Percentiles rank a stretch among this genome's conserved stretches.
These are phyloP conservation scores for Buathra laborator DNA, from an alignment of 2,888 invertebrate genomes.

Conservation along the genomic window DNA sequence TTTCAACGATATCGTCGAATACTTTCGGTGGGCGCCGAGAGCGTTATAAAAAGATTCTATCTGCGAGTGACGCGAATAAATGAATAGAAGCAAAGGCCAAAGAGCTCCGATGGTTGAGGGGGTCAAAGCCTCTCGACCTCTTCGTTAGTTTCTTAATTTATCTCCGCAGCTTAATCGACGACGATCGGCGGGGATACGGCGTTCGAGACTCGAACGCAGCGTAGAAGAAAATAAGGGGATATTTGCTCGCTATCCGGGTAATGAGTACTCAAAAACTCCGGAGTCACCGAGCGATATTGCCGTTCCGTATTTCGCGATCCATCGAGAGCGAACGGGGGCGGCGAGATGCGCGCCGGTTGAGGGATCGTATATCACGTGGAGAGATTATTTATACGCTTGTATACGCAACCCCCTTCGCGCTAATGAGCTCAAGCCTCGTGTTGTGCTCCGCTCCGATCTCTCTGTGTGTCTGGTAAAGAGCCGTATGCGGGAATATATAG, in stretches of 20 bases:
- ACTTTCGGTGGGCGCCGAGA: no score
- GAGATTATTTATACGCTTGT: slow-evolving; percentile 70
- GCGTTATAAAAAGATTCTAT: slow-evolving; percentile 27
- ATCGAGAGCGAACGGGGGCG: slow-evolving; percentile 2
- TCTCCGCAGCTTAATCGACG: slow-evolving; percentile 50
- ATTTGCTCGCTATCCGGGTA: neutral
- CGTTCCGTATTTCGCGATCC: slow-evolving; percentile 13
- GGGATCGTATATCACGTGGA: slow-evolving; percentile 68
- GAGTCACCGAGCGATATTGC: slow-evolving; percentile 56
- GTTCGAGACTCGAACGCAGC: neutral
- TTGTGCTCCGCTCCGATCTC: neutral
- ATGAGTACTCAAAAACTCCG: neutral
- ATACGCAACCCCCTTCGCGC: slow-evolving; percentile 60
- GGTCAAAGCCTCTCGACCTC: slow-evolving; percentile 28
- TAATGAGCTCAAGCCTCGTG: slow-evolving; percentile 68
- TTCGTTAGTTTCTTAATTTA: slow-evolving; percentile 27
- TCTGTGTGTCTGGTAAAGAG: slow-evolving; percentile 15
- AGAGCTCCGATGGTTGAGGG: slow-evolving; percentile 30
- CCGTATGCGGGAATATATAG: slow-evolving; percentile 35
- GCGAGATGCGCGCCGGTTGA: slow-evolving; percentile 43
- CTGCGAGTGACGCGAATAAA: slow-evolving; percentile 63
- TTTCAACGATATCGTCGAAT: neutral
- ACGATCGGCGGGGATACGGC: slow-evolving; percentile 24
- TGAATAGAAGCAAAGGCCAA: slow-evolving; percentile 52
- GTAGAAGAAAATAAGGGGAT: slow-evolving; percentile 1